Percentiles rank a stretch among this genome's conserved stretches.
Evolutionary conservation across 2,113 vertebrate genomes (phyloP).

Genomic region (Apeltes quadracus): DNA sequence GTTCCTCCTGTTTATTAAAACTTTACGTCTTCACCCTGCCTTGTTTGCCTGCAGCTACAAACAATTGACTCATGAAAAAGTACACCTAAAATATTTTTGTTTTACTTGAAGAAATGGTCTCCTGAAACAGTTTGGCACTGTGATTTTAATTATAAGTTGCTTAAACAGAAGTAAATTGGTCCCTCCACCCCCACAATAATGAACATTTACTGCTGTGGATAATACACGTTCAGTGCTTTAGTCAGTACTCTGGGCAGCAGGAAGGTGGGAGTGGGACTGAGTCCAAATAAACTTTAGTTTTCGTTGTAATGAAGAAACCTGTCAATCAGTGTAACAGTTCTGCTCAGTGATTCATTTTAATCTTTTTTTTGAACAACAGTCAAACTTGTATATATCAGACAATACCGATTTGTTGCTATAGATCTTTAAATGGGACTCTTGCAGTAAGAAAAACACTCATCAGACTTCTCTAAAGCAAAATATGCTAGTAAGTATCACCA

Average conservation of each 20-base stretch:
- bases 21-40: neutral
- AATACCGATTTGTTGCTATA: neutral
- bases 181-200: no score
- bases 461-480: neutral
- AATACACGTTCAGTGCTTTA: neutral
- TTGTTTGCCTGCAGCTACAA: neutral
- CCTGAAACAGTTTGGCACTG: neutral
- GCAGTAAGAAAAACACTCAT: neutral
- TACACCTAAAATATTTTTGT: neutral
- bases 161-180: neutral
- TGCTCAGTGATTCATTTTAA: neutral
- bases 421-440: slow-evolving; percentile 2
- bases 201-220: no score
- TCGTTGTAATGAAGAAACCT: neutral
- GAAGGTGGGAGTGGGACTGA: neutral
- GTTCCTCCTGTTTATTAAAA: neutral
- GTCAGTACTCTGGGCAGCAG: neutral
- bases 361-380: neutral
- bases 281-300: neutral
- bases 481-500: neutral
- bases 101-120: neutral
- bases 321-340: neutral
- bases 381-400: neutral
- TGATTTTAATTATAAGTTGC: neutral
- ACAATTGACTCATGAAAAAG: neutral